These are phyloP conservation scores for Emydoidea blandingii DNA, from an alignment of 2,797 vertebrate genomes.

Conservation along the genomic window DNA sequence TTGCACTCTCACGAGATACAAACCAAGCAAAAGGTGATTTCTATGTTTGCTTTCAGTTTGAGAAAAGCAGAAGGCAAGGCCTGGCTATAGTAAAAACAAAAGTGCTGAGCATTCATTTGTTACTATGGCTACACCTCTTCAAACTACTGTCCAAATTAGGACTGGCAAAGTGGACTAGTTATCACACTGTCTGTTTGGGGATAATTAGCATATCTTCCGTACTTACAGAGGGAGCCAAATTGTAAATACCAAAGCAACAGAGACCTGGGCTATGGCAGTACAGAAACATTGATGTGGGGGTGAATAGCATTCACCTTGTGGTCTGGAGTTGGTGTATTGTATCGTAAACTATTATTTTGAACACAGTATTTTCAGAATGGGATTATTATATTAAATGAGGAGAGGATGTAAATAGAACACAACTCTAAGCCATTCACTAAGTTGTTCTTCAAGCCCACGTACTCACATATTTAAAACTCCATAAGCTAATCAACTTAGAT, in stretches of 20 bases:
- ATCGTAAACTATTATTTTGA: neutral
- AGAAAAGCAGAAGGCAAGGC: neutral
- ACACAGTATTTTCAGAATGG: neutral
- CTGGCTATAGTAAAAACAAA: neutral
- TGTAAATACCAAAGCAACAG: neutral
- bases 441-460: constrained; percentile 28
- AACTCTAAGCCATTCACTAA: constrained; percentile 38
- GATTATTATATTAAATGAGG: neutral
- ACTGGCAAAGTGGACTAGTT: constrained; percentile 20
- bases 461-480: constrained; percentile 53
- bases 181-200: constrained; percentile 39
- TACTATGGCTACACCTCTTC: constrained; percentile 61
- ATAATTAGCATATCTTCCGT: constrained; percentile 44
- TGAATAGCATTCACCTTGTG: neutral
- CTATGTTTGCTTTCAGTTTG: neutral
- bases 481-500: constrained; percentile 56
- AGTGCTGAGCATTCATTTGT: constrained; percentile 31
- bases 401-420: neutral
- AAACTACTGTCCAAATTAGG: constrained; percentile 25
- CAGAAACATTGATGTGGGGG: neutral
- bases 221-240: constrained; percentile 5
- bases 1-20: neutral
- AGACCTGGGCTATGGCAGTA: neutral
- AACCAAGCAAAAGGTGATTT: neutral
- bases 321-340: neutral